These are phyloP conservation scores for Excalfactoria chinensis DNA, from an alignment of 2,113 vertebrate genomes.

Conservation along the genomic window DNA sequence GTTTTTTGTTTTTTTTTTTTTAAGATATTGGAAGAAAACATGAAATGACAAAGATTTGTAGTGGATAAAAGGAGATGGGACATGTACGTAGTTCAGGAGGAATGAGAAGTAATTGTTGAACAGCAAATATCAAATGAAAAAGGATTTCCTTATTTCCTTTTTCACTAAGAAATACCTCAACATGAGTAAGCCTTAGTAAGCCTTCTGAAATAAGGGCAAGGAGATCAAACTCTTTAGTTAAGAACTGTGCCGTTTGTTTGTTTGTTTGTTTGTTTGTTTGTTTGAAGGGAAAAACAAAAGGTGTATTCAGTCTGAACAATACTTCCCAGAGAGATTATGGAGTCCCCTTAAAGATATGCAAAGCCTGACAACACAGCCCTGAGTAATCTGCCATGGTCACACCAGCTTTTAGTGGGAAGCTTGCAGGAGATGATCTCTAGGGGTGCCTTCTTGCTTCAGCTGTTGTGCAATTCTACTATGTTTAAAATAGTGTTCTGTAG, in stretches of 20 bases:
- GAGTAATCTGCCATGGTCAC: neutral
- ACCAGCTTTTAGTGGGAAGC: neutral
- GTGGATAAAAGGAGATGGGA: neutral
- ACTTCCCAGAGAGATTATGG: neutral
- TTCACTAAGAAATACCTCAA: no score
- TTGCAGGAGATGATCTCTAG: neutral
- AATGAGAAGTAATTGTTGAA: neutral
- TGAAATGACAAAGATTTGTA: neutral
- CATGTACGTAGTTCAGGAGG: neutral
- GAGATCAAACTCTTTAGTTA: neutral
- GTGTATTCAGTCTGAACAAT: neutral
- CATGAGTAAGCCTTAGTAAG: no score
- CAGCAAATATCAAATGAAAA: neutral
- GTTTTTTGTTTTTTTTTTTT: neutral
- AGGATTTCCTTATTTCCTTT: no score
- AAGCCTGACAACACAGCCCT: neutral
- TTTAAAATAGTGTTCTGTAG: no score
- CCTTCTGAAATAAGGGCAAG: neutral
- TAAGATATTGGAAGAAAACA: neutral
- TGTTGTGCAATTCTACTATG: neutral
- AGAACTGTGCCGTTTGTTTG: neutral
- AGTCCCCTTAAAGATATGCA: neutral
- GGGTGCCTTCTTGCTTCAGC: neutral
- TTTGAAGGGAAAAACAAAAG: neutral
- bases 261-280: no score